phyloP scores from a whole-genome alignment of 1,140 invertebrate genomes.

The Hirudo medicinalis region DNA sequence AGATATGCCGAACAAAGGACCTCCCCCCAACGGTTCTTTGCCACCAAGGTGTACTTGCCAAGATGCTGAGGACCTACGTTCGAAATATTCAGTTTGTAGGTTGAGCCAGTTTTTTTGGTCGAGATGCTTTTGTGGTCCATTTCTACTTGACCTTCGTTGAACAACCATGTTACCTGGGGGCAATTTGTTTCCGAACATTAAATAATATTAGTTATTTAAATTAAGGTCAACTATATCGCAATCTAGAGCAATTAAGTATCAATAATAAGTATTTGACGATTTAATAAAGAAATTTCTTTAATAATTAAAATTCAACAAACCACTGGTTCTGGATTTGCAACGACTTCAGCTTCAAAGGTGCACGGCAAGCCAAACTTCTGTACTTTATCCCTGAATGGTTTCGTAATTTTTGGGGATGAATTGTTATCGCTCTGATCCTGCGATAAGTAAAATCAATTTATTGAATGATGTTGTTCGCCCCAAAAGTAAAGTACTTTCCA shows the following conservation, averaged over 20 bases:
- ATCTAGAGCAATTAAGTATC: no score
- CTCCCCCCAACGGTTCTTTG: slow-evolving; percentile 41
- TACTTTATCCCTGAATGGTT: slow-evolving; percentile 34
- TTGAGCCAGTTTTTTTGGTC: slow-evolving; percentile 48
- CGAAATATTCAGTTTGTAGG: slow-evolving; percentile 51
- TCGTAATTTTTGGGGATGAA: slow-evolving; percentile 36
- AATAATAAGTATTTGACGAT: no score
- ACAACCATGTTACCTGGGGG: slow-evolving; percentile 55
- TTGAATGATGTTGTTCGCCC: no score
- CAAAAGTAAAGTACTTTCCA: no score
- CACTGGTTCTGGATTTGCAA: slow-evolving; percentile 59
- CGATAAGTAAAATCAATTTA: neutral
- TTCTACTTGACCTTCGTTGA: slow-evolving; percentile 55
- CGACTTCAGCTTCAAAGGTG: slow-evolving; percentile 58
- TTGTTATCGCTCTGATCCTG: slow-evolving; percentile 20
- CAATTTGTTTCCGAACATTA: neutral
- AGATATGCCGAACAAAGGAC: slow-evolving; percentile 42
- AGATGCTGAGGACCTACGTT: slow-evolving; percentile 39
- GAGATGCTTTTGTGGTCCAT: slow-evolving; percentile 55
- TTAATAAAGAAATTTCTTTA: no score
- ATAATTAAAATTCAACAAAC: slow-evolving; percentile 37
- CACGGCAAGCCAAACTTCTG: slow-evolving; percentile 46
- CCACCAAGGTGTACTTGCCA: slow-evolving; percentile 37
- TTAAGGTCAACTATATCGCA: neutral
- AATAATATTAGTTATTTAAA: neutral